Percentiles rank a stretch among this genome's conserved stretches.
These are phyloP conservation scores for Vulpes lagopus DNA, from an alignment of 2,113 vertebrate genomes.

Conservation along the genomic window DNA sequence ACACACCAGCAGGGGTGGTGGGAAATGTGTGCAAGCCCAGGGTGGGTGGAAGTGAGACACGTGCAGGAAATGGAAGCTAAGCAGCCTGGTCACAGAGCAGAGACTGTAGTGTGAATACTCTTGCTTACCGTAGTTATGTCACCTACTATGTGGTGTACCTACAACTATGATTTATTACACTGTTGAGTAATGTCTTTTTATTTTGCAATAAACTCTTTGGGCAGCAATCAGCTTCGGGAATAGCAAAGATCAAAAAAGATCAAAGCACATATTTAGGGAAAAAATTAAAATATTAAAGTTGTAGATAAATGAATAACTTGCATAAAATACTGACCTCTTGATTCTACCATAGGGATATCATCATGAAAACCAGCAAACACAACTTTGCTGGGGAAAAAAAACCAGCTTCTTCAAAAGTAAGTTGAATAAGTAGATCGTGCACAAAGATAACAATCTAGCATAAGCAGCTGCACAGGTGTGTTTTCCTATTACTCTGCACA, in stretches of 20 bases:
- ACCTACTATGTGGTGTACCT: neutral
- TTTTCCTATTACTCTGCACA: neutral
- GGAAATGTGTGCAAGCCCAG: neutral
- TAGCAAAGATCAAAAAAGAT: neutral
- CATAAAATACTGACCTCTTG: neutral
- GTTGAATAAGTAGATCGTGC: neutral
- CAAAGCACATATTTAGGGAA: neutral
- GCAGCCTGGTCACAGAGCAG: fast-evolving
- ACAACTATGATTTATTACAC: neutral
- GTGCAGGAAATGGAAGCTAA: neutral
- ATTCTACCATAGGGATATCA: no score
- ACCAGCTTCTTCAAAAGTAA: neutral
- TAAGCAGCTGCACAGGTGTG: neutral
- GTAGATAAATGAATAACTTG: neutral
- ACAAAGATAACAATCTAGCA: neutral
- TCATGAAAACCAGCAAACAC: neutral
- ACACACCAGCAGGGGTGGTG: neutral
- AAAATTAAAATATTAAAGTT: neutral
- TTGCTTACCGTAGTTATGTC: neutral
- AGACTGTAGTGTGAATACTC: neutral
- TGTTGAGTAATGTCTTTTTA: neutral
- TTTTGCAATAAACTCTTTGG: neutral
- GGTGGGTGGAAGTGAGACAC: neutral
- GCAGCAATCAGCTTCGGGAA: neutral
- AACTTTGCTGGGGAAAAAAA: neutral